Conservation (phyloP, 2,888 invertebrate species). For the Trisateles emortualis region DNA sequence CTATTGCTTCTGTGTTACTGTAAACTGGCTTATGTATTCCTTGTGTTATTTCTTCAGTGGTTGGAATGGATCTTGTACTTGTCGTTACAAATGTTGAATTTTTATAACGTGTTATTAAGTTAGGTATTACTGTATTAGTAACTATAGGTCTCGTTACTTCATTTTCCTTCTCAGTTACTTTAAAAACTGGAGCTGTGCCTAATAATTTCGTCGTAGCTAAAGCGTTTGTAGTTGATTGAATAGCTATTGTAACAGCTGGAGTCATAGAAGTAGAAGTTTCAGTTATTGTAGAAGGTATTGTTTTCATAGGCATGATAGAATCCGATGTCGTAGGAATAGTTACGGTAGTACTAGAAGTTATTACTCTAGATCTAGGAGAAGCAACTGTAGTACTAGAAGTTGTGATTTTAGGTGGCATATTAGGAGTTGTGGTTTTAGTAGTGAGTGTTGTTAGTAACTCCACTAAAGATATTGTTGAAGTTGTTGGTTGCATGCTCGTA, state of each 20-base stretch:
- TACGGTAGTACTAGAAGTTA: constrained; percentile 15
- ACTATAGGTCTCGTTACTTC: constrained; percentile 7
- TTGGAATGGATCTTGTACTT: constrained; percentile 22
- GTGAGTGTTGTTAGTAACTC: constrained; percentile 75
- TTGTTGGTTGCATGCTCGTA: constrained; percentile 67
- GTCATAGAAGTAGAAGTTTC: constrained; percentile 20
- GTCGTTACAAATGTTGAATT: constrained; percentile 36
- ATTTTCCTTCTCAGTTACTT: constrained; percentile 8
- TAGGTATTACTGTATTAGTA: constrained; percentile 16
- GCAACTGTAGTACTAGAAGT: constrained; percentile 3
- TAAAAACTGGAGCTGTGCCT: constrained; percentile 11
- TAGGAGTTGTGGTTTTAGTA: constrained; percentile 50
- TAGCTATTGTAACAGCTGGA: constrained; percentile 8
- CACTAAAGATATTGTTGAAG: constrained; percentile 64
- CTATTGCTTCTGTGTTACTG: constrained; percentile 49
- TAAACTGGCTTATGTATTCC: constrained; percentile 41
- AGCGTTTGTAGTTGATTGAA: constrained; percentile 7
- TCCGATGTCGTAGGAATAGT: constrained; percentile 4
- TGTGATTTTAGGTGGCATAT: constrained; percentile 18
- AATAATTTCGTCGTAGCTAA: constrained; percentile 2
- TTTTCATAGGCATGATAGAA: constrained; percentile 3
- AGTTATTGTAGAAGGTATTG: constrained; percentile 17
- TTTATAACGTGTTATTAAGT: constrained; percentile 5
- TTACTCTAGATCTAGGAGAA: constrained; percentile 17
- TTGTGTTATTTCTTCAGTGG: constrained; percentile 33